phyloP scores from a whole-genome alignment of 2,113 vertebrate genomes.

The Phodopus roborovskii region DNA sequence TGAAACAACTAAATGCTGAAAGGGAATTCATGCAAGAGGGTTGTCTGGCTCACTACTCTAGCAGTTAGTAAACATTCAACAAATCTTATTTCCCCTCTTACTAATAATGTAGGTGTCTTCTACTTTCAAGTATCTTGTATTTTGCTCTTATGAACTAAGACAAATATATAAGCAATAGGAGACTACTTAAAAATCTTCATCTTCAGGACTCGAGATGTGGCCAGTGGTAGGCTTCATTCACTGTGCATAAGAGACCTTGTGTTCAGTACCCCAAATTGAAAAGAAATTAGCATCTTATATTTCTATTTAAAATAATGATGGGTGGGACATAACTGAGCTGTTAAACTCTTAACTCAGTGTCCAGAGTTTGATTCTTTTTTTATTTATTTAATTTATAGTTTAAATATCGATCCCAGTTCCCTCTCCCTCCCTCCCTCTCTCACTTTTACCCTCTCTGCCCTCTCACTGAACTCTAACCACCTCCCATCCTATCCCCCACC shows the following conservation, averaged over 20 bases:
- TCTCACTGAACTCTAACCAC: too few relatives aligned
- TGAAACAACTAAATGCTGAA: not conserved
- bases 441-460: too few relatives aligned
- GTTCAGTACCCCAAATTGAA: not conserved
- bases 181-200: constrained; percentile 12
- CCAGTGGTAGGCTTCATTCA: not conserved
- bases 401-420: too few relatives aligned
- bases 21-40: not conserved
- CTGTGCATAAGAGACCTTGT: not conserved
- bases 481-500: too few relatives aligned
- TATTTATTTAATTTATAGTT: too few relatives aligned
- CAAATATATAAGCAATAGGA: not conserved
- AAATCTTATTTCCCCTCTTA: constrained; percentile 36
- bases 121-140: not conserved
- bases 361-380: not conserved
- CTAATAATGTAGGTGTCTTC: not conserved
- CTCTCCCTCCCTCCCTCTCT: too few relatives aligned
- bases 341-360: not conserved
- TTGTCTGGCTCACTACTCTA: not conserved
- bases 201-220: not conserved
- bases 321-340: not conserved
- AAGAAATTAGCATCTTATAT: not conserved
- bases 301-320: not conserved
- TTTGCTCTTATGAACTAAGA: not conserved
- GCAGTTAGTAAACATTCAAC: not conserved